A percentile compares a stretch with the other conserved stretches of the same genome.
Conservation (phyloP, 2,888 invertebrate species). For the Platycheirus rosarum region DNA sequence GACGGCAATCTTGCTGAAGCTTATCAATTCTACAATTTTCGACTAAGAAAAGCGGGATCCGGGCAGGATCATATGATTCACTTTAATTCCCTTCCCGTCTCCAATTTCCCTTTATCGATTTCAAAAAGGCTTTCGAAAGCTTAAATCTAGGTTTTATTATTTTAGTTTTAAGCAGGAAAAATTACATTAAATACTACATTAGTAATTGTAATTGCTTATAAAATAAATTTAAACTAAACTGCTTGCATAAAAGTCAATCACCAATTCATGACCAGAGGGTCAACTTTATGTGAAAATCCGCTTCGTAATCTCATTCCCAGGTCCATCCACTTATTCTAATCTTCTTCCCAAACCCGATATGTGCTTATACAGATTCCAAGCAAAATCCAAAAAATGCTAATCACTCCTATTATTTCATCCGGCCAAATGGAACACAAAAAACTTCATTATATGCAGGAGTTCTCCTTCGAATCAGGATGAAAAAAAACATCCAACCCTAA, state of each 20-base stretch:
- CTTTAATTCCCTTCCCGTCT: too few relatives aligned
- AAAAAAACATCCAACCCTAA: neutral
- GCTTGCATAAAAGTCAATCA: constrained; percentile 34
- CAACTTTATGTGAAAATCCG: constrained; percentile 23
- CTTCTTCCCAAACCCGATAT: constrained; percentile 27
- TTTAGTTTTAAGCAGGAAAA: too few relatives aligned
- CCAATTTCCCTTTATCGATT: too few relatives aligned
- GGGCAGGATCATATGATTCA: too few relatives aligned
- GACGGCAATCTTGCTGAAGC: too few relatives aligned
- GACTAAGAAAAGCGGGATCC: too few relatives aligned
- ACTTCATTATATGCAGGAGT: constrained; percentile 13
- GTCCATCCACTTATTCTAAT: constrained; percentile 61
- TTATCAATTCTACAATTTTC: too few relatives aligned
- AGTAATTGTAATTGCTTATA: too few relatives aligned
- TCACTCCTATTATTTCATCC: constrained; percentile 67
- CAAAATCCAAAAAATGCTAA: constrained; percentile 67
- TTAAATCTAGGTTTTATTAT: too few relatives aligned
- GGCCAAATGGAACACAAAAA: constrained; percentile 63
- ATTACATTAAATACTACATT: too few relatives aligned
- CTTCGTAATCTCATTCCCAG: constrained; percentile 44
- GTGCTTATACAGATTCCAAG: constrained; percentile 8
- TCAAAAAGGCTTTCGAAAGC: too few relatives aligned
- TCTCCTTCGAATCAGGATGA: neutral
- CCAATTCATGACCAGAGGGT: constrained; percentile 55
- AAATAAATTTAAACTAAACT: too few relatives aligned